Evolutionary conservation across 1,140 invertebrate genomes (phyloP), one percentile per base, ranked within the genome.

Genomic region (Drosophila paulistorum): DNA sequence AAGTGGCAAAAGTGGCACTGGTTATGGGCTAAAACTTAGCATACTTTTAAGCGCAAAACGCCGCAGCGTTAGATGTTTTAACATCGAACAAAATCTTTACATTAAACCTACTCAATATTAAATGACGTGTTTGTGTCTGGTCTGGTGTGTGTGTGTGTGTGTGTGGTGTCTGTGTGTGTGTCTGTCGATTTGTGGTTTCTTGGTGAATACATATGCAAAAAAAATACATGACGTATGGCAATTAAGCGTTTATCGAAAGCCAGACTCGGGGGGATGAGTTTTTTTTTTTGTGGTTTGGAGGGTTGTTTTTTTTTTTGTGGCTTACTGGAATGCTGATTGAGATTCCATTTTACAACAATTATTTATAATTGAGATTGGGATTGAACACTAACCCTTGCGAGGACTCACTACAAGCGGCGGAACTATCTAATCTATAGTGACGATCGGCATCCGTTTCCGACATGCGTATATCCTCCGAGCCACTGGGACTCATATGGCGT

Each of bases 381-480:
- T 59, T 37, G 57, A 59, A 76, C 73, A 93, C 93, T 93, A 93
- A 95, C 95, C 95, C 95, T 93, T 95, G 94, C 59, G 94, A 95
- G 81, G 95, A 95, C 92, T 95, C 95, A 93, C 95, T 95, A 92
- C 95, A 96, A 81, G 95, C 95, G 66, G 95, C 96, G 68, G 95
- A 96, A 66, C 95, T 95, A 93, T 97, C 96, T 92, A 97, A 95
- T 93, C 96, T 94, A 92, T 97, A 97, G 92, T 97, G 96, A 30
- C 96, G 94, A 92, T 98, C 97, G 17, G 96, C 96, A 92, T 98
- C 97, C 23, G 96, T 96, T 92, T 98, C 97, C 37, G 97, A 97
- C 94, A 97, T 97, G 77, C 97, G 94, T 81, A 98, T 97, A 79
- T 98, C 97, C 90, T 98, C 97, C 9, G 97, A 98, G 54, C 96